Evolutionary conservation across 2,797 vertebrate species (phyloP), one percentile per base, ranked within the genome.

Genomic region (Amazona ochrocephala): DNA sequence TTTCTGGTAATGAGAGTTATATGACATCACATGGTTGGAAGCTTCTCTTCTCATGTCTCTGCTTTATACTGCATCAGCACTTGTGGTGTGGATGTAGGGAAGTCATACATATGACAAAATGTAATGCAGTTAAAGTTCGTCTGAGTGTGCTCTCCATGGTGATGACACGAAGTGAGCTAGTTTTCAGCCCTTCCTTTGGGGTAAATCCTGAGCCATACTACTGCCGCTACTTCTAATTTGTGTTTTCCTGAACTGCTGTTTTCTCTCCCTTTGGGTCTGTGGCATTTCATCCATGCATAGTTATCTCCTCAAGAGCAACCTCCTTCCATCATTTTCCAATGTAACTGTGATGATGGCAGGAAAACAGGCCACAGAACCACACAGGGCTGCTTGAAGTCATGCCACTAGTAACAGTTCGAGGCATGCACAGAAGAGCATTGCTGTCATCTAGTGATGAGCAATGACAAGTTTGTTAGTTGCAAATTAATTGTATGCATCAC

Each of bases 361-460:
- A 37, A 42, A 45, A 27, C 2, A 1, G 39, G 39, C 26, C 53
- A 12, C 54, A 56, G 29, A 68, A 14, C 27, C 30, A 9, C 27
- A 6, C 1, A 3, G 22, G 56, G 41, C 75, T 77, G 64, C 68
- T 27, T 26, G 76, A 45, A 93, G 39, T 41, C 8, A 1, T 68
- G 81, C 62, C 87, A 90, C 85, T 61, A 53, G 56, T 3, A 45
- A 6, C 14, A 39, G 81, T 32, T 51, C 39, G 58, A 62, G 84
- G 78, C 50, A 27, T 9, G 50, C 84, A 68, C 61, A 58, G 92
- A 93, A 94, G 84, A 75, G 87, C 92, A 65, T 91, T 96, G 91
- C 93, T 96, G 94, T 97, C 95, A 91, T 91, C 91, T 92, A 94
- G 84, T 92, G 96, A 96, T 96, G 94, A 95, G 41, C 90, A 87